Evolutionary conservation across 2,113 vertebrate species (phyloP), one percentile per base, ranked within the genome.

Genomic region (Xenotilapia leptura): DNA sequence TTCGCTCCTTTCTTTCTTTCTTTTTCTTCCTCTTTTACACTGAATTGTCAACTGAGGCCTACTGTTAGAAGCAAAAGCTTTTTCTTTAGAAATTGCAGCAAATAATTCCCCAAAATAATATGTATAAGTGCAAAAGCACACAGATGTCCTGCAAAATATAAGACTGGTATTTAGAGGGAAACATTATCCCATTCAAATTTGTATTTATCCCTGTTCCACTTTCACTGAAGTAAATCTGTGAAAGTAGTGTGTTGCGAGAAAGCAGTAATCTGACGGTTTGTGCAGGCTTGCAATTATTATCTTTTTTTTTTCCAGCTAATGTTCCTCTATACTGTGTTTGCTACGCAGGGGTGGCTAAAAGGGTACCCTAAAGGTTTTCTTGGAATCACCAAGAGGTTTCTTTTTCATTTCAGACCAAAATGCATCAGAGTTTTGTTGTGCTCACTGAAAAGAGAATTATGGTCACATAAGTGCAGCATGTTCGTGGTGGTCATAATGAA

Each of bases 401-500:
- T 62, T 87, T 92, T 93, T 94, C 92, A 91, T 93, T 91, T 89
- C 85, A 88, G 53, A 85, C 87, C 88, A 68, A 83, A 88, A 90
- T 85, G 53, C 23, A 83, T 86, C 87, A 53, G 88, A 80, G 83
- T 77, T 88, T 84, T 86, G 86, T 82, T 89, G 84, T 86, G 88
- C 84, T 89, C 82, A 26, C 87, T 90, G 88, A 81, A 88, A 90
- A 85, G 73, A 90, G 87, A 93, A 89, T 93, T 94, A 93, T 89
- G 65, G 75, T 80, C 94, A 92, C 87, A 94, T 89, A 92, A 91
- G 85, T 83, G 86, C 86, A 54, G 82, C 75, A 47, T 88, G 81
- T 91, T 86, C 28, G 70, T 62, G 88, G 84, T 83, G 88, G 90
- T 92, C 58, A 89, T 92, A 93, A 93, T 93, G 89, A 94, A 92